Evolutionary conservation across 2,797 vertebrate species (phyloP).

Genomic region (Hydrocynus forskahlii): DNA sequence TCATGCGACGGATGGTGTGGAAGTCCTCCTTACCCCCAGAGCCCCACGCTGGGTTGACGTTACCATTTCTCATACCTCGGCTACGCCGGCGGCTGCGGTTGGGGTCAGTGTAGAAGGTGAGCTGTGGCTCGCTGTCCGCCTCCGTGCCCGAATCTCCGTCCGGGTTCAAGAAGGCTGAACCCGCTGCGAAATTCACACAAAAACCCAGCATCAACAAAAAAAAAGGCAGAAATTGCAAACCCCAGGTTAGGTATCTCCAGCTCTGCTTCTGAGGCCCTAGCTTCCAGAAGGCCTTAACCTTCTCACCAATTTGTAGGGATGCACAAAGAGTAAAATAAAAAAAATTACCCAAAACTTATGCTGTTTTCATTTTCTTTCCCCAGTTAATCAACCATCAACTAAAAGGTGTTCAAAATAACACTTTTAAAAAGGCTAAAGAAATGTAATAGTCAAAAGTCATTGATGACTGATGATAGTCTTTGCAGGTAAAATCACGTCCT

Average conservation of each 20-base stretch:
- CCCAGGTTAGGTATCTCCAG: not conserved
- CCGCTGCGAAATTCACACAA: constrained; percentile 85
- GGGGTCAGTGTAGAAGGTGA: constrained; percentile 98
- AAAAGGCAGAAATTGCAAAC: not conserved
- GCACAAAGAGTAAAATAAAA: not conserved
- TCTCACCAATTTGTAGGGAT: not conserved
- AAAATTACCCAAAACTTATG: not conserved
- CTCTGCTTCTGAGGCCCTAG: not conserved
- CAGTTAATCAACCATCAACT: not conserved
- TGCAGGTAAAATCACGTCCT: too few relatives aligned
- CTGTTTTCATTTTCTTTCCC: not conserved
- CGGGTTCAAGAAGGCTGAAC: constrained; percentile 97
- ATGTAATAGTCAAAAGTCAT: too few relatives aligned
- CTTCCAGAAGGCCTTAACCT: not conserved
- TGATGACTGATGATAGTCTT: too few relatives aligned
- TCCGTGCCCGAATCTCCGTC: constrained; percentile 96
- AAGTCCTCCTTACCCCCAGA: constrained; percentile 83
- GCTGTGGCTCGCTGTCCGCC: constrained; percentile 96
- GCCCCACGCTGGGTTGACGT: constrained; percentile 84
- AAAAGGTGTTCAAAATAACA: not conserved
- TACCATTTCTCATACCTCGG: constrained; percentile 89
- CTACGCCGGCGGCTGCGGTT: constrained; percentile 94
- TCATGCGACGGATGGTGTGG: constrained; percentile 51
- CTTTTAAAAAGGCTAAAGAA: not conserved
- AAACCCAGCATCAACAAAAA: constrained; percentile 53